A percentile compares a stretch with the other conserved stretches of the same genome.
Conservation (phyloP, 2,888 invertebrate genomes). For the Ennomos fuscantarius region DNA sequence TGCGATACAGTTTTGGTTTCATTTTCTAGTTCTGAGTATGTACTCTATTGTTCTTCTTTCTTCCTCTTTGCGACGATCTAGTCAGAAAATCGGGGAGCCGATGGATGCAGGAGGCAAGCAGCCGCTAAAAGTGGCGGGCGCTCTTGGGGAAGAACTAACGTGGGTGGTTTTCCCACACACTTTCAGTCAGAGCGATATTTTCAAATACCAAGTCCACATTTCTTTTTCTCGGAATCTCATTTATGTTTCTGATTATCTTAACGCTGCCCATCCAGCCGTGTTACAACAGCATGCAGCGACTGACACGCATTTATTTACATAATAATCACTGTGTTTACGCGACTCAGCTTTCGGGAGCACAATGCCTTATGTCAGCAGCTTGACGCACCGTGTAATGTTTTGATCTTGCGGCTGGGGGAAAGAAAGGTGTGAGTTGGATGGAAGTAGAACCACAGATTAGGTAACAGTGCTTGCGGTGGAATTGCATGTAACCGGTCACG, state of each 20-base stretch:
- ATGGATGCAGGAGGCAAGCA: no score
- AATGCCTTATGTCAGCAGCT: slow-evolving; percentile 24
- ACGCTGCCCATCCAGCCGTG: background rate
- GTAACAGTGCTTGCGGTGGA: no score
- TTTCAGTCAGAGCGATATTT: background rate
- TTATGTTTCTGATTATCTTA: background rate
- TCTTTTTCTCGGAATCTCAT: background rate
- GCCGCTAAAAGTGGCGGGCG: no score
- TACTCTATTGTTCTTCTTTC: no score
- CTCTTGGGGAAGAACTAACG: no score
- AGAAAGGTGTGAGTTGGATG: background rate
- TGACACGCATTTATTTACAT: slow-evolving; percentile 20
- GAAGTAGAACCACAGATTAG: no score
- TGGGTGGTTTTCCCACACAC: background rate
- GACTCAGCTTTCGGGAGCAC: slow-evolving; percentile 14
- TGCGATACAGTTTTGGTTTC: no score
- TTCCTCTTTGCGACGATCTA: no score
- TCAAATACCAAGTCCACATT: no score
- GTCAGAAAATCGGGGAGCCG: no score
- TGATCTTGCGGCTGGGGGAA: background rate
- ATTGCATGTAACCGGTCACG: no score
- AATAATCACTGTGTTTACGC: slow-evolving; percentile 19
- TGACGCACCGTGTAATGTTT: slow-evolving; percentile 32
- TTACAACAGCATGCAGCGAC: slow-evolving; percentile 12
- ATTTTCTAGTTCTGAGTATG: no score